phyloP scores from a whole-genome alignment of 2,113 vertebrate genomes.

The Neodon shergylaensis region DNA sequence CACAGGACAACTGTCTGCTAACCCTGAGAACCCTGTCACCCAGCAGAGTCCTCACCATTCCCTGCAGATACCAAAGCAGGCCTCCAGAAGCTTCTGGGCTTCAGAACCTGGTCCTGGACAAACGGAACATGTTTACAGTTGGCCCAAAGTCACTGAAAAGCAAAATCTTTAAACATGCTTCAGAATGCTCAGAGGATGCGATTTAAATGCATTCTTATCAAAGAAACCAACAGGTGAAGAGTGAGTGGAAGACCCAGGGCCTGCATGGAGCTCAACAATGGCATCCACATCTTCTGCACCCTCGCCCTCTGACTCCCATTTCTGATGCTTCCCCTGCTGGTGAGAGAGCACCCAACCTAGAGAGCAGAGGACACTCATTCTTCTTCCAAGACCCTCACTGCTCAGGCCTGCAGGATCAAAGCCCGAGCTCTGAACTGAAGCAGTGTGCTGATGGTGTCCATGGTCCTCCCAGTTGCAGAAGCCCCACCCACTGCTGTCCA shows the following conservation, averaged over 20 bases:
- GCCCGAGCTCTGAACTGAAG: not conserved
- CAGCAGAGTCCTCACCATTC: not conserved
- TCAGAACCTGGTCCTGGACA: not conserved
- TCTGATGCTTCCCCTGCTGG: rapidly evolving
- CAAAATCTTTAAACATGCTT: not conserved
- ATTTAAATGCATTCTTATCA: not conserved
- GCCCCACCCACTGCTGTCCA: not conserved
- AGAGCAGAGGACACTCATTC: not conserved
- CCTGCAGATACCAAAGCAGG: not conserved
- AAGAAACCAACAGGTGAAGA: not conserved
- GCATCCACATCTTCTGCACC: not conserved
- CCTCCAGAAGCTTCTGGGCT: not conserved
- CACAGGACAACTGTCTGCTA: not conserved
- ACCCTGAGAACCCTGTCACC: not conserved
- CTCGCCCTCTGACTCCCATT: not conserved
- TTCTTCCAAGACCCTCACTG: not conserved
- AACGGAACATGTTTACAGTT: not conserved
- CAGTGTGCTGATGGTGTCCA: no score
- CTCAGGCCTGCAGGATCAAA: not conserved
- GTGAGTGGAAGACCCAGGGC: not conserved
- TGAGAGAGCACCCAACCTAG: not conserved
- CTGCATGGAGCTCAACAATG: not conserved
- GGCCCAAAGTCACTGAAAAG: not conserved
- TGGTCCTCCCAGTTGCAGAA: not conserved
- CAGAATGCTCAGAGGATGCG: not conserved